Base-by-base conservation (phyloP, 2,888 invertebrate genomes). In the Laothoe populi region DNA sequence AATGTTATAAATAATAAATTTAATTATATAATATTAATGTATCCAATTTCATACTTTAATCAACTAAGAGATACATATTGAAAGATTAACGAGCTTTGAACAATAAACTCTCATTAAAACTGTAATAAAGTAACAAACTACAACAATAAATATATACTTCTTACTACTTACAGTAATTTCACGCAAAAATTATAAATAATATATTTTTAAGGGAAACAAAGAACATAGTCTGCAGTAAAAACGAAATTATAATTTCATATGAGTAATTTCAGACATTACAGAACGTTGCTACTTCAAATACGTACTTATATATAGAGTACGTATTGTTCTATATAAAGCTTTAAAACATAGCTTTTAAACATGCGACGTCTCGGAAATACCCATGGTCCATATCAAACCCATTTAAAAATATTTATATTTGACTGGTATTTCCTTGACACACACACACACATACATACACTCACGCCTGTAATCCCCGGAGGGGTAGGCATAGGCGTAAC, bases 41-140 rank as follows among this genome's bases (percentile, higher is more conserved):
- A 4, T 4, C n/a, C 35, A 53, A 19, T 35, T 8, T 53, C 53
- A 31, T 35, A 19, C 31, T 19, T 35, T 19, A 35, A 31, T 31
- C 19, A 1, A 11, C 8, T 31, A 16, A 31, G 26, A 26, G 16
- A 49, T 31, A 19, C 2, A 11, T 48, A 24, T 24, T 26, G 26
- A 23, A 48, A 26, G 35, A 53, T 53, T 53, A 53, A 53, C 31
- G 53, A 53, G 19, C 19, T 53, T 53, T n/a, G n/a, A 35, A 53
- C 19, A 53, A 35, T 31, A 11, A 53, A 53, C 8, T 53, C 31
- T 53, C 11, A 35, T 35, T 16, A 35, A 13, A 48, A n/a, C 24
- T 11, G 23, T 48, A 48, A 48, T 48, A 48, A 24, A 45, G 23
- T 48, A 23, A 24, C 48, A 48, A 48, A 24, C 11, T 24, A 13